phyloP scores from a whole-genome alignment of 2,113 vertebrate genomes.

The Malurus cyaneus region DNA sequence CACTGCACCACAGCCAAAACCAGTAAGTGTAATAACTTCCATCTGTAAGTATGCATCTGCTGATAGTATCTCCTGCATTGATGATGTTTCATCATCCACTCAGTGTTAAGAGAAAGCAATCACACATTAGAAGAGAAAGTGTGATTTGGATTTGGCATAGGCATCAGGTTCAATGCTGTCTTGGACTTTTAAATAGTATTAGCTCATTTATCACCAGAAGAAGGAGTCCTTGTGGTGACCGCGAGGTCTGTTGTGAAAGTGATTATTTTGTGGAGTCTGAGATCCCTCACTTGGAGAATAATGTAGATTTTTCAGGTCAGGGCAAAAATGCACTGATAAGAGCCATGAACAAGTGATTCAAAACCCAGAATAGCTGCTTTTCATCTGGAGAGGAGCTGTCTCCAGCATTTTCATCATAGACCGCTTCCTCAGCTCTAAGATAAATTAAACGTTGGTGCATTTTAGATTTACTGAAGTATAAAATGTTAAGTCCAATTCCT shows the following conservation, averaged over 20 bases:
- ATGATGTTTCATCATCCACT: not conserved
- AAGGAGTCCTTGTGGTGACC: not conserved
- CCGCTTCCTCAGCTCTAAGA: not conserved
- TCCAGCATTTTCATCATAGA: not conserved
- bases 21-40: slow-evolving; percentile 78
- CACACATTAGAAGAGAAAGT: not conserved
- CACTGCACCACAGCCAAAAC: slow-evolving; percentile 93
- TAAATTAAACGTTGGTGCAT: not conserved
- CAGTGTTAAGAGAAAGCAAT: not conserved
- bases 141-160: not conserved
- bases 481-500: slow-evolving; percentile 32
- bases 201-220: not conserved
- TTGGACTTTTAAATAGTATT: not conserved
- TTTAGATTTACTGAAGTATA: not conserved
- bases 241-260: not conserved
- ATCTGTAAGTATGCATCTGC: not conserved
- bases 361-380: not conserved
- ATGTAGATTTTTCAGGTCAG: not conserved
- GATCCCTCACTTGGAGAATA: not conserved
- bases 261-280: not conserved
- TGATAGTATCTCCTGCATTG: not conserved
- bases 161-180: not conserved
- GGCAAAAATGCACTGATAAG: not conserved
- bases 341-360: not conserved
- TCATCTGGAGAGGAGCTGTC: not conserved